phyloP scores from a whole-genome alignment of 2,797 vertebrate species.

The Lacerta viridis region DNA sequence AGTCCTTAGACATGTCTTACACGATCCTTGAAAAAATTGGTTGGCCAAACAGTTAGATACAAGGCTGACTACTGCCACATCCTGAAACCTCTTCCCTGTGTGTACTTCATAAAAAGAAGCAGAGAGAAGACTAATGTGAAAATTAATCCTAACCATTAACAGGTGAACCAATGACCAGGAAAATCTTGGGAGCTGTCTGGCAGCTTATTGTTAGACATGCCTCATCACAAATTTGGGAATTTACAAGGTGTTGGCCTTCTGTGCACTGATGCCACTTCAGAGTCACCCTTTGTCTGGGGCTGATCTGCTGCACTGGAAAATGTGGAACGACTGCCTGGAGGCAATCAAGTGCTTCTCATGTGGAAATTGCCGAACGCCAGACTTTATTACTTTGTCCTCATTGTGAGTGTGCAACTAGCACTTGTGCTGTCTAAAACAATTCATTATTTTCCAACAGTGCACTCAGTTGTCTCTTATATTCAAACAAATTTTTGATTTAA shows the following conservation, averaged over 20 bases:
- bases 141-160: neutral
- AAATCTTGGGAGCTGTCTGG: neutral
- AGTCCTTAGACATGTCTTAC: neutral
- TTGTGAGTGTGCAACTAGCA: conserved; percentile 15
- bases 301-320: neutral
- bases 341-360: conserved; percentile 28
- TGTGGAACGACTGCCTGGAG: conserved; percentile 1
- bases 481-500: conserved; percentile 6
- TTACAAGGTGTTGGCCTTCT: neutral
- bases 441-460: conserved; percentile 20
- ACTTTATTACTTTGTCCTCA: conserved; percentile 18
- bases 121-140: neutral
- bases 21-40: neutral
- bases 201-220: neutral
- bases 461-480: conserved; percentile 11
- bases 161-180: neutral
- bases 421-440: conserved; percentile 19
- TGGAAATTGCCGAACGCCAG: conserved; percentile 22
- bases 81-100: neutral
- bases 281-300: neutral
- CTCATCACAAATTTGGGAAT: neutral
- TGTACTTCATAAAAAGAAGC: neutral
- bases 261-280: conserved; percentile 13
- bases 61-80: neutral
- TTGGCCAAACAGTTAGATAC: neutral